Base-by-base conservation (phyloP, 2,797 vertebrate species). In the Rallus crepitans region DNA sequence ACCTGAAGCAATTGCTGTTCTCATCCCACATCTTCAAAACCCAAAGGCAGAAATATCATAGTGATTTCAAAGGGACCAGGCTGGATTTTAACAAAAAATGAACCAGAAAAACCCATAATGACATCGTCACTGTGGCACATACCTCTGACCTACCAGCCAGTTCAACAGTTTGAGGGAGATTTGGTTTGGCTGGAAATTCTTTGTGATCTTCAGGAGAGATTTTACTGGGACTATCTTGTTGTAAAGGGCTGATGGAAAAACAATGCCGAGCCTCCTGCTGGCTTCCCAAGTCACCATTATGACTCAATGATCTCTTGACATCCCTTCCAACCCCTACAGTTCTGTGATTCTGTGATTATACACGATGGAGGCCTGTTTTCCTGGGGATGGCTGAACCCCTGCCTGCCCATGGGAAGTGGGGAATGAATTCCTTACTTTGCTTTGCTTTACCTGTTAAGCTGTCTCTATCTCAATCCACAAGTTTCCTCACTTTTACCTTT, bases 201-300 rank as follows among this genome's bases (percentile, higher is more conserved):
- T 37, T 33, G 3, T 73, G 60, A 45, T 30, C 35, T 59, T 75
- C 59, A 69, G 66, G 63, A 69, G 11, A 1, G 19, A 8, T 12
- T 82, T 63, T 57, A 69, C 21, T 45, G 31, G 18, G 25, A 79
- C 39, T 20, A 23, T 11, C 19, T 21, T 48, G 6, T 31, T 82
- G 53, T 42, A 50, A 73, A 86, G 21, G 25, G 28, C 27, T 94
- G 40, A 70, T 37, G 82, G 53, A 87, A 79, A 52, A 93, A 64
- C 0, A 1, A 50, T 6, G 10, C 24, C 0, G 9, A 66, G 27
- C 12, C 2, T 52, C 16, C 18, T 16, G 28, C 25, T 45, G 18
- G 42, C 48, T 50, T 25, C 48, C 24, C 24, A 50, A 50, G 48
- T 14, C 48, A 50, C 24, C 24, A 45, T 45, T 45, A 45, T 45